A percentile compares a stretch with the other conserved stretches of the same genome.
These are phyloP conservation scores for Tetramorium parvispinum DNA, from an alignment of 1,140 invertebrate genomes.

Conservation along the genomic window DNA sequence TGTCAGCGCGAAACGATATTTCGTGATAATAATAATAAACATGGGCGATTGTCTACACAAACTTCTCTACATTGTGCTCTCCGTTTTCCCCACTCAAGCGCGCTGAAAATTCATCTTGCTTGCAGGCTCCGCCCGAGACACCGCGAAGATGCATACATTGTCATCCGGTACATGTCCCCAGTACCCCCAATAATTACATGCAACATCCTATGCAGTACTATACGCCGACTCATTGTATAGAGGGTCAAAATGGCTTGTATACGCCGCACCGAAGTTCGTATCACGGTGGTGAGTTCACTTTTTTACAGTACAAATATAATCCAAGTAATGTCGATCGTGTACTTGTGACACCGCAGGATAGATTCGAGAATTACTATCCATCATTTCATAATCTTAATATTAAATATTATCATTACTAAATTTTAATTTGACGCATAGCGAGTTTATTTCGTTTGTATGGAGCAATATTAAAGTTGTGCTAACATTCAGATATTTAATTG, in stretches of 20 bases:
- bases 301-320: not conserved
- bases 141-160: slow-evolving; percentile 82
- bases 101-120: slow-evolving; percentile 61
- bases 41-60: slow-evolving; percentile 25
- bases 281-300: slow-evolving; percentile 80
- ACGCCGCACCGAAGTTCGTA: slow-evolving; percentile 81
- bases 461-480: not conserved
- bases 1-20: slow-evolving; percentile 13
- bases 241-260: slow-evolving; percentile 78
- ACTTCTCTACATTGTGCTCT: not conserved
- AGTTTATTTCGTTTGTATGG: not conserved
- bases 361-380: not conserved
- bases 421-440: not conserved
- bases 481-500: slow-evolving; percentile 35
- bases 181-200: slow-evolving; percentile 80
- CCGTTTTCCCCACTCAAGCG: not conserved
- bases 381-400: not conserved
- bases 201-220: slow-evolving; percentile 82
- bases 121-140: slow-evolving; percentile 78
- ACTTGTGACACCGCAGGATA: not conserved
- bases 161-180: slow-evolving; percentile 79
- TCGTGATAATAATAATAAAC: slow-evolving; percentile 41
- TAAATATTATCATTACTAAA: slow-evolving; percentile 19
- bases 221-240: slow-evolving; percentile 80
- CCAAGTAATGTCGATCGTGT: not conserved